Evolutionary conservation across 2,113 vertebrate genomes (phyloP).

Genomic region (Podocnemis expansa): DNA sequence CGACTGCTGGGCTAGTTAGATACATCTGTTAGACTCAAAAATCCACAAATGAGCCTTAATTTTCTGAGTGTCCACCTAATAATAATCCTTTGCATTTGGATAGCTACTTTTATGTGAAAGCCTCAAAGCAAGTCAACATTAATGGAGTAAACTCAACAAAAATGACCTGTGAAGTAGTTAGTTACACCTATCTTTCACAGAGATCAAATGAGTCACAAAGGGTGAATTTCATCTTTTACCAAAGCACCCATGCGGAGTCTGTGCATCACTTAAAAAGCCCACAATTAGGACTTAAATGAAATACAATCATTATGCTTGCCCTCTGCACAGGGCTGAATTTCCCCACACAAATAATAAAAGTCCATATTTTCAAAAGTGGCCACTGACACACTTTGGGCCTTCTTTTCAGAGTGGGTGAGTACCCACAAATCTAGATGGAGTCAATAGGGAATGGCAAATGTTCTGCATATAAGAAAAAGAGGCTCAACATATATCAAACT

Average conservation of each 20-base stretch:
- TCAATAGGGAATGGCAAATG: not conserved
- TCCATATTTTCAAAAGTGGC: not conserved
- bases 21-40: not conserved
- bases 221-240: not conserved
- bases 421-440: not conserved
- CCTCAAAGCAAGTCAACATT: not conserved
- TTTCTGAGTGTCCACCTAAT: not conserved
- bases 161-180: not conserved
- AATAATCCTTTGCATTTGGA: not conserved
- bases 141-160: not conserved
- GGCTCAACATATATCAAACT: not conserved
- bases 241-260: not conserved
- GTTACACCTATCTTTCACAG: not conserved
- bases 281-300: not conserved
- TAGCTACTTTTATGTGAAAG: not conserved
- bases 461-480: not conserved
- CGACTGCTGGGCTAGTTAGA: accelerated
- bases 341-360: not conserved
- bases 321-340: not conserved
- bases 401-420: not conserved
- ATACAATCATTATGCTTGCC: not conserved
- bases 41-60: not conserved
- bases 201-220: not conserved
- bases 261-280: not conserved
- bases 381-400: not conserved